phyloP scores from a whole-genome alignment of 92 coral and sea anemone species.

The Phenganax subtilis region DNA sequence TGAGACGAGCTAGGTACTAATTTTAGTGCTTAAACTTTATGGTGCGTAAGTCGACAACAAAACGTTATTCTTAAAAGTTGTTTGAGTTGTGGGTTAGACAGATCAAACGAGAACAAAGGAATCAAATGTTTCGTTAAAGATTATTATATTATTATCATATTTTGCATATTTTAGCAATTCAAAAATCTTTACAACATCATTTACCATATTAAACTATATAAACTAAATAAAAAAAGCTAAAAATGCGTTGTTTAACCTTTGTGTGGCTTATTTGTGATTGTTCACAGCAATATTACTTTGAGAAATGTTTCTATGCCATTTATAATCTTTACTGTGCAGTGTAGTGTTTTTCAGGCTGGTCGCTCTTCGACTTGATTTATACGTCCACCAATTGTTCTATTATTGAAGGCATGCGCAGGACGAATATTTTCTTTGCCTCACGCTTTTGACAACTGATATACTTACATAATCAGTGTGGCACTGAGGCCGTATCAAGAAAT shows the following conservation, averaged over 20 bases:
- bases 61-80: too few relatives aligned
- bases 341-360: background rate
- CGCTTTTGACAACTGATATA: too few relatives aligned
- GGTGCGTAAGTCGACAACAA: too few relatives aligned
- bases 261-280: constrained; percentile 11
- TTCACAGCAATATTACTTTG: constrained; percentile 1
- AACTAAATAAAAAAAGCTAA: constrained; percentile 9
- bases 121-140: too few relatives aligned
- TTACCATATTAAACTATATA: background rate
- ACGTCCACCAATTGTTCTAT: background rate
- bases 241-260: constrained; percentile 14
- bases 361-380: background rate
- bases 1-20: too few relatives aligned
- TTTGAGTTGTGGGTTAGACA: too few relatives aligned
- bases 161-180: too few relatives aligned
- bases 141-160: too few relatives aligned
- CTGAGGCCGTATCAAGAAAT: too few relatives aligned
- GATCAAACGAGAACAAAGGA: too few relatives aligned
- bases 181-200: background rate
- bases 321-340: background rate
- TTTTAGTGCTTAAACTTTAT: too few relatives aligned
- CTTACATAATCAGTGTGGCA: too few relatives aligned
- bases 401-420: background rate
- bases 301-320: background rate
- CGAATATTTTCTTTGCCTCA: background rate